Conservation (phyloP, 2,113 vertebrate species). For the Clarias magur region DNA sequence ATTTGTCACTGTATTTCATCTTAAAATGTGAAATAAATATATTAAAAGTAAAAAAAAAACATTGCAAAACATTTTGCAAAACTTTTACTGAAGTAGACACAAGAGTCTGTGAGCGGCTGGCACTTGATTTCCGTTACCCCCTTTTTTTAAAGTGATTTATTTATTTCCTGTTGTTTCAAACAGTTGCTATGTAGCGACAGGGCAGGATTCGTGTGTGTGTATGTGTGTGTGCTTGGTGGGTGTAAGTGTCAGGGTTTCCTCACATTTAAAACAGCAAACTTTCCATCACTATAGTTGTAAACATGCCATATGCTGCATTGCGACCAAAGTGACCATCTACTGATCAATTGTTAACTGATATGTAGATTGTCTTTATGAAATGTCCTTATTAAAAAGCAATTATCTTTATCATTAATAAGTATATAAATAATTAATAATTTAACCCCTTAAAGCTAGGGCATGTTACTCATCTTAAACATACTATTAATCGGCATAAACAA, state of each 20-base stretch:
- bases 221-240: background rate
- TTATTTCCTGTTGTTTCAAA: conserved; percentile 60
- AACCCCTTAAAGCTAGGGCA: background rate
- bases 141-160: conserved; percentile 47
- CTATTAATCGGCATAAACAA: background rate
- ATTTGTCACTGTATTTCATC: background rate
- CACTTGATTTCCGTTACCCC: conserved; percentile 42
- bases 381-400: background rate
- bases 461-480: background rate
- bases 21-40: background rate
- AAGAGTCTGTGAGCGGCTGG: background rate
- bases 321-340: background rate
- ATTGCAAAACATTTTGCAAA: background rate
- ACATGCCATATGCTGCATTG: background rate
- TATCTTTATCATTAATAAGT: background rate
- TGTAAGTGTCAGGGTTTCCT: background rate
- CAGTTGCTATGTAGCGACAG: conserved; percentile 17
- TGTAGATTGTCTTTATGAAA: background rate
- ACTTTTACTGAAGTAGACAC: background rate
- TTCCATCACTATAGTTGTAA: background rate
- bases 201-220: background rate
- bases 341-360: background rate
- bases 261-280: background rate
- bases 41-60: background rate
- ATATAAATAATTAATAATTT: background rate